These are phyloP conservation scores for Ophiodon elongatus DNA, from an alignment of 2,113 vertebrate genomes.

Conservation along the genomic window DNA sequence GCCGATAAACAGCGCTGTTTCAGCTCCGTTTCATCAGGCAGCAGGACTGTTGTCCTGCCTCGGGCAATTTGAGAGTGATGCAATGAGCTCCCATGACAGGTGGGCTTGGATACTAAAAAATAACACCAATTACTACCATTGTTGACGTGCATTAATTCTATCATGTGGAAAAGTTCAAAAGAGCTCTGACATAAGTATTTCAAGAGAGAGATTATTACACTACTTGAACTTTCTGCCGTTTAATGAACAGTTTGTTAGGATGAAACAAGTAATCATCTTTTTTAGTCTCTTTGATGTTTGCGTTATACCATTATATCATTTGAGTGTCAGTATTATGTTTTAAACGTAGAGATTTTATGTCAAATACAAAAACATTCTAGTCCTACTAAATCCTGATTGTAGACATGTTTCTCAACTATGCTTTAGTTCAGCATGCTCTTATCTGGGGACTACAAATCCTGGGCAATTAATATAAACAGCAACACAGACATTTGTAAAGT, in stretches of 20 bases:
- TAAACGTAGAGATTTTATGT: neutral
- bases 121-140: slow-evolving; percentile 7
- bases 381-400: neutral
- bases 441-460: slow-evolving; percentile 15
- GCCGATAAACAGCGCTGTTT: slow-evolving; percentile 26
- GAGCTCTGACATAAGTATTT: slow-evolving; percentile 1
- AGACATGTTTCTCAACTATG: neutral
- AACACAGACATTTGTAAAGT: neutral
- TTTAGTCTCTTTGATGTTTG: slow-evolving; percentile 3
- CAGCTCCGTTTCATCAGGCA: slow-evolving; percentile 65
- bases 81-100: slow-evolving; percentile 49
- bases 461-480: slow-evolving; percentile 19
- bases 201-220: neutral
- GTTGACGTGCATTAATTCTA: slow-evolving; percentile 16
- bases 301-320: neutral
- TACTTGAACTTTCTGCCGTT: slow-evolving; percentile 13
- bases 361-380: slow-evolving; percentile 3
- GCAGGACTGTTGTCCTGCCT: slow-evolving; percentile 37
- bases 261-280: neutral
- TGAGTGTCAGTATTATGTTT: slow-evolving; percentile 5
- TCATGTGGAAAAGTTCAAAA: slow-evolving; percentile 26
- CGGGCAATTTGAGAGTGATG: slow-evolving; percentile 31
- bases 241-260: slow-evolving; percentile 11
- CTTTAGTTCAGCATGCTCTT: neutral
- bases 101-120: slow-evolving; percentile 30